Evolutionary conservation across 2,797 vertebrate species (phyloP).

Genomic region (Rhinogobio ventralis): DNA sequence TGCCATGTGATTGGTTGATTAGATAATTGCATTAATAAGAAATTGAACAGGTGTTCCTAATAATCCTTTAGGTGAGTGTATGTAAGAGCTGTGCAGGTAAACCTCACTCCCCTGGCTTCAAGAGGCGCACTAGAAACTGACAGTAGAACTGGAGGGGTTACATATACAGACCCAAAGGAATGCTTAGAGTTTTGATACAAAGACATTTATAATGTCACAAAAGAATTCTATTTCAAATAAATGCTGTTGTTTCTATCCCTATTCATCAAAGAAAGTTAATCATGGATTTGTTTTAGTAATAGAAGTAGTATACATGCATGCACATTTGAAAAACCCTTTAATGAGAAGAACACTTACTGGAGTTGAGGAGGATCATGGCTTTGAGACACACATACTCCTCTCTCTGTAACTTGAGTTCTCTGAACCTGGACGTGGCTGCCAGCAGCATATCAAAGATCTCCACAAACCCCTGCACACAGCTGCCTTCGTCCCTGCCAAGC

Average conservation of each 20-base stretch:
- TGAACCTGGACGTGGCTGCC: constrained; percentile 91
- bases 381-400: constrained; percentile 98
- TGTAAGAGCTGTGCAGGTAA: background rate
- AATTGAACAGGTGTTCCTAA: too few species aligned
- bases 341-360: constrained; percentile 86
- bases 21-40: too few species aligned
- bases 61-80: too few species aligned
- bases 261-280: background rate
- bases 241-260: background rate
- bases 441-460: constrained; percentile 99
- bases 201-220: background rate
- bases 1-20: too few species aligned
- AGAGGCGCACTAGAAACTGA: background rate
- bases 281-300: background rate
- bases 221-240: background rate
- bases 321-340: background rate
- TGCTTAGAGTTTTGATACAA: too few species aligned
- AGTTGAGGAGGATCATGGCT: constrained; percentile 98
- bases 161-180: too few species aligned
- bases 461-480: constrained; percentile 93
- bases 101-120: background rate
- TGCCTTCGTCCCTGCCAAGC: constrained; percentile 88
- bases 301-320: background rate
- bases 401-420: constrained; percentile 93
- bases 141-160: too few species aligned